A percentile compares a stretch with the other conserved stretches of the same genome.
Conservation (phyloP, 2,888 invertebrate genomes). For the Synanthedon vespiformis region DNA sequence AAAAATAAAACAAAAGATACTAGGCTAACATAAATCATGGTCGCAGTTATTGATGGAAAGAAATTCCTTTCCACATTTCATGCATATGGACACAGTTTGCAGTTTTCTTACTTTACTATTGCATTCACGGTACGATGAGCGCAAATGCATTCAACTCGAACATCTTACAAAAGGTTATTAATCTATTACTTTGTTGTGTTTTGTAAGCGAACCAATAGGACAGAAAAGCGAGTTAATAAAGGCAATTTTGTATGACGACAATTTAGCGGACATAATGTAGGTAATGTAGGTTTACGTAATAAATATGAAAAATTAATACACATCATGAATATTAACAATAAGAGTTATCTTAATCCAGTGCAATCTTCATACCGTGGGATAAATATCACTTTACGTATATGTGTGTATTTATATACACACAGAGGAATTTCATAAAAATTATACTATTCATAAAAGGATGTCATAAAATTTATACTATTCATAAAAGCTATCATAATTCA, state of each 20-base stretch:
- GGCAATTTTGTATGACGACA: neutral
- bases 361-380: no score
- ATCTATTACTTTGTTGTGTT: constrained; percentile 5
- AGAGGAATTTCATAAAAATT: no score
- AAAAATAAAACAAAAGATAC: no score
- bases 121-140: neutral
- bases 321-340: no score
- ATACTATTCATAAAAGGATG: no score
- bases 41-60: neutral
- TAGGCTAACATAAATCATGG: neutral
- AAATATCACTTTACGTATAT: no score
- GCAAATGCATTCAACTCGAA: neutral
- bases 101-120: constrained; percentile 4
- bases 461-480: no score
- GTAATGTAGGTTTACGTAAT: no score
- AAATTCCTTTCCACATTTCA: neutral
- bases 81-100: neutral
- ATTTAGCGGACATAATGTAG: neutral
- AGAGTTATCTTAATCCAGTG: no score
- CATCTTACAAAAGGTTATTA: constrained; percentile 12
- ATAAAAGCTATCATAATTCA: no score
- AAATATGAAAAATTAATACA: no score
- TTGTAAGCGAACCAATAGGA: neutral
- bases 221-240: neutral
- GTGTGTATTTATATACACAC: no score